Conservation (phyloP, 2,113 vertebrate species). For the Jaculus jaculus region DNA sequence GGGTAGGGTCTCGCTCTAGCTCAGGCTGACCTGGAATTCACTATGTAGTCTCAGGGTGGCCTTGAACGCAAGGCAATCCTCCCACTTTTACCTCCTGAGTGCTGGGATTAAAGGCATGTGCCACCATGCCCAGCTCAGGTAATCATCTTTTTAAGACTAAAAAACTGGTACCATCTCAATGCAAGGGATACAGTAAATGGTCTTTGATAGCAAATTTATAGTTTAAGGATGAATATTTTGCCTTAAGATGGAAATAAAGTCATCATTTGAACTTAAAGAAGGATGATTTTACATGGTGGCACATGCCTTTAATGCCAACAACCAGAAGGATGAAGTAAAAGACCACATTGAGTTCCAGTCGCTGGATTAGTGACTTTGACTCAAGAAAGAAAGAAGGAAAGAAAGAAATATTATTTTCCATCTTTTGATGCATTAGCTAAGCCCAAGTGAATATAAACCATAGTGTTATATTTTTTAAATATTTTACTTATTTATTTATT, state of each 20-base stretch:
- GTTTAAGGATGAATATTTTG: constrained; percentile 10
- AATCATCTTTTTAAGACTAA: constrained; percentile 15
- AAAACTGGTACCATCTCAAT: background rate
- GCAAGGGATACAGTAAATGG: background rate
- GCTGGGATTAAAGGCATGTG: too few relatives aligned
- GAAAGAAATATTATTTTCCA: background rate
- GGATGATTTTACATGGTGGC: background rate
- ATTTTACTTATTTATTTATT: too few relatives aligned
- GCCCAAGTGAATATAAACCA: background rate
- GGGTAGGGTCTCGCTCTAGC: too few relatives aligned
- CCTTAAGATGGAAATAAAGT: constrained; percentile 53
- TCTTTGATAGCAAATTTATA: constrained; percentile 12
- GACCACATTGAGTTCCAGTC: too few relatives aligned
- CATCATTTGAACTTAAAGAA: constrained; percentile 8
- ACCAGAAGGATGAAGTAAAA: too few relatives aligned
- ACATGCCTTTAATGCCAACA: too few relatives aligned
- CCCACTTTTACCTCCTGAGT: too few relatives aligned
- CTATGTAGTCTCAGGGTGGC: too few relatives aligned
- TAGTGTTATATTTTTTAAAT: constrained; percentile 35
- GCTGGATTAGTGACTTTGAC: too few relatives aligned
- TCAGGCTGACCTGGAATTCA: too few relatives aligned
- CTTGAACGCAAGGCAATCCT: too few relatives aligned
- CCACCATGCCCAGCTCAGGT: background rate
- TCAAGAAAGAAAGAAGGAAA: too few relatives aligned
- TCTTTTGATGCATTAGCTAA: constrained; percentile 1